Conservation (phyloP, 2,113 vertebrate genomes). For the Catharus minimus region DNA sequence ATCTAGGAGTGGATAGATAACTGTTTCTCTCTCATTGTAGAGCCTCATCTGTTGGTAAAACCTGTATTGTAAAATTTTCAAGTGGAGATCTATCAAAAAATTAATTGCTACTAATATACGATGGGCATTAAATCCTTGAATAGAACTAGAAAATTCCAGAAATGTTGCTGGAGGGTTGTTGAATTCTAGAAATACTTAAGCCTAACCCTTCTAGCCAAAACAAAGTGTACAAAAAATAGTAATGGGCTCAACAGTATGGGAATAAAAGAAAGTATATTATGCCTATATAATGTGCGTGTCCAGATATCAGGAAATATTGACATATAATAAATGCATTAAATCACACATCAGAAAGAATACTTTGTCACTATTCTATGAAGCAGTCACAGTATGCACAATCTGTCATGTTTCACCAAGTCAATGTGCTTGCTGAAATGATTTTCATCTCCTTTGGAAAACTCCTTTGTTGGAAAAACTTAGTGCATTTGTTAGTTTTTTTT, state of each 20-base stretch:
- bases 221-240: neutral
- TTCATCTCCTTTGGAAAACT: neutral
- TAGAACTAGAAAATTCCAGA: neutral
- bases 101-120: neutral
- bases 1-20: too few relatives aligned
- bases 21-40: neutral
- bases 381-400: neutral
- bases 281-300: neutral
- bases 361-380: neutral
- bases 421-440: neutral
- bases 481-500: neutral
- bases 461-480: neutral
- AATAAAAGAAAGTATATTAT: neutral
- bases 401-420: neutral
- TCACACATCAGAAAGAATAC: neutral
- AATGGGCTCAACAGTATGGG: neutral
- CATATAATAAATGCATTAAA: neutral
- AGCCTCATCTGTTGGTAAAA: neutral
- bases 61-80: neutral
- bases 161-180: neutral
- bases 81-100: neutral
- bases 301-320: neutral
- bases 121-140: neutral
- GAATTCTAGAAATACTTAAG: neutral
- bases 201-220: neutral